Percentiles rank a stretch among this genome's conserved stretches.
phyloP scores from a whole-genome alignment of 2,888 invertebrate genomes.

The Mylabris sibirica region DNA sequence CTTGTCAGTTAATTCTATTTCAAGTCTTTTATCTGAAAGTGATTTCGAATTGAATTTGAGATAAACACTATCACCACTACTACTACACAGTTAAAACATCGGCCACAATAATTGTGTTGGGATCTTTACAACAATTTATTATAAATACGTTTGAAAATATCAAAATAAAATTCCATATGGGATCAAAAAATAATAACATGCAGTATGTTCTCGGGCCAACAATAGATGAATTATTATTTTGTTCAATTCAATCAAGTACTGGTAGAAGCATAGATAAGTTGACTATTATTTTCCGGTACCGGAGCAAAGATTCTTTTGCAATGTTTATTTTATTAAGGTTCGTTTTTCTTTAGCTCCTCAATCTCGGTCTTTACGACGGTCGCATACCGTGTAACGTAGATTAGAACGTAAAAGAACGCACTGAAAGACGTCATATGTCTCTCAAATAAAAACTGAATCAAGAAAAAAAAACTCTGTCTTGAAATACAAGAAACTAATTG shows the following conservation, averaged over 20 bases:
- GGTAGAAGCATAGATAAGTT: constrained; percentile 28
- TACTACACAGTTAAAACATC: background rate
- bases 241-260: background rate
- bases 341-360: constrained; percentile 22
- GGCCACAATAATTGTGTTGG: background rate
- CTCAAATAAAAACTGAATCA: constrained; percentile 29
- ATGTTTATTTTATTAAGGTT: constrained; percentile 39
- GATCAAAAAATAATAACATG: too few species aligned
- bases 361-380: constrained; percentile 38
- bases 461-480: constrained; percentile 21
- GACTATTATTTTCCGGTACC: constrained; percentile 31
- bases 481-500: constrained; percentile 22
- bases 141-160: background rate
- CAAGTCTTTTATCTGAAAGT: background rate
- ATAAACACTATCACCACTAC: background rate
- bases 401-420: constrained; percentile 38
- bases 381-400: constrained; percentile 35
- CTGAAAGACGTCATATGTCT: constrained; percentile 30
- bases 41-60: background rate
- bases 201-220: too few species aligned
- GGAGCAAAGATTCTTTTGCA: constrained; percentile 27
- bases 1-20: background rate
- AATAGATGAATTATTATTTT: too few species aligned
- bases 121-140: constrained; percentile 20
- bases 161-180: too few species aligned